Base-by-base conservation (phyloP, 2,888 invertebrate genomes). In the Papilio elwesi region DNA sequence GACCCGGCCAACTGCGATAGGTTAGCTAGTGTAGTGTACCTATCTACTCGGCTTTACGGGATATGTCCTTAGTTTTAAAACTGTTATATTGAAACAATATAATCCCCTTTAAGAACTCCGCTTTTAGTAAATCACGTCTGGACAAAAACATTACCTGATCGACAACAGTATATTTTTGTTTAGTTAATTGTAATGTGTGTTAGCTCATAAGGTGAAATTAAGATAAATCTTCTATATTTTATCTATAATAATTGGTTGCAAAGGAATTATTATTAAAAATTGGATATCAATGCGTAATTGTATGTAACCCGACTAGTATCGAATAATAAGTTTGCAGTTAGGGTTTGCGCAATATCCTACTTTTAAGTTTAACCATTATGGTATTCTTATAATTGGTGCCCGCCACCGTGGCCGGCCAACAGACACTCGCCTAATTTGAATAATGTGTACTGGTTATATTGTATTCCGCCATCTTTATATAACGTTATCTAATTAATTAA, bases 1-100 rank as follows among this genome's bases (percentile, higher is more conserved):
- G 91, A 91, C 90, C 90, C 87, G 80, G 81, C 81, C 74, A 67
- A 74, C 74, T 70, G 43, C 82, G 82, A 83, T 69, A 69, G 43
- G 9, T 9, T 43, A 43, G 43, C 6, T 43, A 4, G 51, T 15
- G 68, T 69, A 73, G 49, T 82, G 82, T 65, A n/a, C 43, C 69
- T 59, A 64, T 12, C 38, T 48, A 0, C 43, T 26, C 9, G 36
- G 36, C 13, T 64, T 63, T 49, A 13, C 12, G 0, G 72, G 53
- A 68, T 55, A 16, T 7, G 13, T 52, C 62, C 59, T 62, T 10
- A 1, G n/a, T 62, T 62, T 10, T 15, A n/a, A 15, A 3, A 59
- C 38, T 38, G 43, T 12, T 9, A 62, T 15, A 62, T 43, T 15
- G 59, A 62, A 43, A 13, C 2, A 57, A 13, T 57, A 12, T 26